Conservation (phyloP, 2,888 invertebrate species). For the Ophion costatus region DNA sequence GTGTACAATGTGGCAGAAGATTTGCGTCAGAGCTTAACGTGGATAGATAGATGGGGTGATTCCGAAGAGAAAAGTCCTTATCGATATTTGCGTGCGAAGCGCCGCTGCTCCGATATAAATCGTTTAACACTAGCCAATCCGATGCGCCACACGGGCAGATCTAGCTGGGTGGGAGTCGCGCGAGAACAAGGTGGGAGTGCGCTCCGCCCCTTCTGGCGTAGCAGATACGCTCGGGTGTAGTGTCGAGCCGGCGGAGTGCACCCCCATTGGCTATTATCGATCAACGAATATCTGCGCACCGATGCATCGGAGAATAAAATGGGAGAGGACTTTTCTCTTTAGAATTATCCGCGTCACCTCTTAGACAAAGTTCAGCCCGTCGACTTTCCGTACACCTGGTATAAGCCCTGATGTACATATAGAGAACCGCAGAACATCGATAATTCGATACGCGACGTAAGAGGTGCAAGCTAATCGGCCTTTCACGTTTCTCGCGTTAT, state of each 20-base stretch:
- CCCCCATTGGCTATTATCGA: not conserved
- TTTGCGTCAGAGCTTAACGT: not conserved
- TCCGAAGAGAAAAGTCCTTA: not conserved
- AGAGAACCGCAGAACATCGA: slow-evolving; percentile 11
- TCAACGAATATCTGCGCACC: not conserved
- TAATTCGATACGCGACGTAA: slow-evolving; percentile 44
- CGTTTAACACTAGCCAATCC: not conserved
- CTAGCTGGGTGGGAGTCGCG: not conserved
- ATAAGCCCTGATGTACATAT: not conserved
- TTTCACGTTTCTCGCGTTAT: slow-evolving; percentile 22
- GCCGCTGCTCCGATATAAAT: not conserved
- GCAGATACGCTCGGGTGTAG: not conserved
- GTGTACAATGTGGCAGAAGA: not conserved
- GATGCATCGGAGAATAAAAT: not conserved
- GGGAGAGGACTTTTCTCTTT: not conserved
- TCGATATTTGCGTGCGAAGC: not conserved
- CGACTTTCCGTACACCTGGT: not conserved
- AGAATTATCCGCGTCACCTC: not conserved
- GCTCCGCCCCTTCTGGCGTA: not conserved
- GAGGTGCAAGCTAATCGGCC: slow-evolving; percentile 28
- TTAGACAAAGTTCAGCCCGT: not conserved
- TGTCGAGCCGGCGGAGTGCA: not conserved
- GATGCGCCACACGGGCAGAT: not conserved
- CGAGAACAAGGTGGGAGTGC: not conserved
- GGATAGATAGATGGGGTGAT: not conserved